phyloP scores from a whole-genome alignment of 2,888 invertebrate species.

The Agrochola lota region DNA sequence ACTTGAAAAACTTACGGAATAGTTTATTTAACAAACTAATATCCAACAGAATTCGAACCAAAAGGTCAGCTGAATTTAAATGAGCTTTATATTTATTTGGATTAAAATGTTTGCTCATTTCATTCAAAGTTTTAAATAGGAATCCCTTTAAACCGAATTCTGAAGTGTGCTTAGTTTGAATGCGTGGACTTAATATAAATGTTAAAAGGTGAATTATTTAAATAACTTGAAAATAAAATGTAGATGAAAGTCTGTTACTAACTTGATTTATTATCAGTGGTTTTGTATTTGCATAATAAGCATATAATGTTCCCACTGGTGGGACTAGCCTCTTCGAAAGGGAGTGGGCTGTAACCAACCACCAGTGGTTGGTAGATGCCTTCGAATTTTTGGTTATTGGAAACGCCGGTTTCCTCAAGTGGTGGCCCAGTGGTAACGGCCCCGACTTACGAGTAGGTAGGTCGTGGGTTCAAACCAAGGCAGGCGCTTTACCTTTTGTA shows the following conservation, averaged over 20 bases:
- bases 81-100: constrained; percentile 28
- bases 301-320: no score
- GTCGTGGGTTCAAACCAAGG: no score
- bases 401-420: no score
- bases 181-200: constrained; percentile 28
- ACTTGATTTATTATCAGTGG: not conserved
- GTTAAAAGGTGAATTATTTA: constrained; percentile 23
- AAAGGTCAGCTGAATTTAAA: constrained; percentile 42
- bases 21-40: constrained; percentile 31
- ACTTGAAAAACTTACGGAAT: not conserved
- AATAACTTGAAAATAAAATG: constrained; percentile 9
- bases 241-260: not conserved
- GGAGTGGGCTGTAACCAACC: no score
- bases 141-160: constrained; percentile 43
- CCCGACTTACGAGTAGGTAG: no score
- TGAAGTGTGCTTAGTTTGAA: constrained; percentile 31
- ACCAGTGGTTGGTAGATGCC: no score
- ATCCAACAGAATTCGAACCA: constrained; percentile 13
- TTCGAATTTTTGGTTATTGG: no score
- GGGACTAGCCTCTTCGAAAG: no score
- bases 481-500: no score
- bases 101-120: constrained; percentile 55
- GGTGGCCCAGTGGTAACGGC: no score
- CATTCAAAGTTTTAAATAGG: constrained; percentile 48
- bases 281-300: not conserved